These are phyloP conservation scores for Pseudomyrmex sp. DNA, from an alignment of 1,140 invertebrate species.

Conservation along the genomic window DNA sequence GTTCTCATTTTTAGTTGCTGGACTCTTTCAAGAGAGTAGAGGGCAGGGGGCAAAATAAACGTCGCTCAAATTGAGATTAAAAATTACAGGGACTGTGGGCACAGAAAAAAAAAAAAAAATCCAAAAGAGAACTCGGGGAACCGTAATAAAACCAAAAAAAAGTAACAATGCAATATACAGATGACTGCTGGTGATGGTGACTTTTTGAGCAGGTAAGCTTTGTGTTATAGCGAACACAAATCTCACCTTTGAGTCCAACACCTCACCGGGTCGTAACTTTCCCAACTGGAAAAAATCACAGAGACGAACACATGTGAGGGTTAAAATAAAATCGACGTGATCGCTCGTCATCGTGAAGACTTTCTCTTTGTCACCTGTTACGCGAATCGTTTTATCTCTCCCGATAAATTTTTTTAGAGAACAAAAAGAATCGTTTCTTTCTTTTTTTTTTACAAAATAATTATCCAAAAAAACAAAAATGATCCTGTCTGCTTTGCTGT, in stretches of 20 bases:
- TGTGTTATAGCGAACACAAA: slow-evolving; percentile 88
- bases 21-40: not conserved
- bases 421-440: not conserved
- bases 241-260: slow-evolving; percentile 92
- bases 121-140: slow-evolving; percentile 1
- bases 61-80: slow-evolving; percentile 4
- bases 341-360: slow-evolving; percentile 5
- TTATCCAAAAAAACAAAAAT: slow-evolving; percentile 25
- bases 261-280: slow-evolving; percentile 92
- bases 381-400: slow-evolving; percentile 19
- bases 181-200: slow-evolving; percentile 71
- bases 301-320: slow-evolving; percentile 78
- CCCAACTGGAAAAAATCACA: slow-evolving; percentile 87
- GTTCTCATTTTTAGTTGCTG: slow-evolving; percentile 52
- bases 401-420: not conserved
- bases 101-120: slow-evolving; percentile 34
- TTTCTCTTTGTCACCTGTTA: slow-evolving; percentile 13
- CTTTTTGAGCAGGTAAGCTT: slow-evolving; percentile 86
- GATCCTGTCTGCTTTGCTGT: slow-evolving; percentile 26
- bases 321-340: slow-evolving; percentile 25
- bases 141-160: slow-evolving; percentile 29
- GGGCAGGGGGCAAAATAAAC: slow-evolving; percentile 1
- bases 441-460: not conserved
- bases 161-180: slow-evolving; percentile 59
- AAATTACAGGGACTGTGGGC: not conserved